Evolutionary conservation across 2,797 vertebrate genomes (phyloP), one percentile per base, ranked within the genome.

Genomic region (Spondyliosoma cantharus): DNA sequence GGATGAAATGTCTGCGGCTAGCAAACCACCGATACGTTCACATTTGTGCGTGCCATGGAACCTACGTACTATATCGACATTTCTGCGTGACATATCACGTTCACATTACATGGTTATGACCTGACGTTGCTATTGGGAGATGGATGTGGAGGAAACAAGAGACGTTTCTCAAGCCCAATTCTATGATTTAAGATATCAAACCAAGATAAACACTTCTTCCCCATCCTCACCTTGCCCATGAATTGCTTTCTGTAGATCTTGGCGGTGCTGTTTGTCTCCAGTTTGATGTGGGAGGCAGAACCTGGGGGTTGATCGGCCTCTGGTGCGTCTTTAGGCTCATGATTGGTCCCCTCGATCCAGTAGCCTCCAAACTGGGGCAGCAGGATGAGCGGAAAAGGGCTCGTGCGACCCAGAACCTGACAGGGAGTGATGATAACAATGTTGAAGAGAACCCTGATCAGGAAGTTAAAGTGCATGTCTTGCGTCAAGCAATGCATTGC

Each of bases 291-390:
- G 75, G 94, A 85, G 0, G 95, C 66, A 0, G 96, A 92, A 0
- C 95, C 96, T 0, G 91, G 93, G 7, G 90, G 66, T 0, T 92
- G 94, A 4, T 96, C 95, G 0, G 93, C 87, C 32, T 97, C 96
- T 0, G 94, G 93, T 11, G 92, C 76, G 25, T 89, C 93, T 71
- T 91, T 95, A 22, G 96, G 89, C 63, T 97, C 95, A 9, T 99
- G 98, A 90, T 98, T 99, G 90, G 96, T 98, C 54, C 98, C 98
- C 89, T 99, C 98, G 0, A 99, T 99, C 98, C 98, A 99, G 94
- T 98, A 99, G 73, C 98, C 98, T 74, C 98, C 98, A 3, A 99
- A 99, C 93, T 99, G 98, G 0, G 98, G 98, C 82, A 99, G 92
- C 73, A 99, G 94, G 89, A 99, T 98, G 87, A 99, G 96, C 11